These are phyloP conservation scores for Strigops habroptila DNA, from an alignment of 2,113 vertebrate species.

Conservation along the genomic window DNA sequence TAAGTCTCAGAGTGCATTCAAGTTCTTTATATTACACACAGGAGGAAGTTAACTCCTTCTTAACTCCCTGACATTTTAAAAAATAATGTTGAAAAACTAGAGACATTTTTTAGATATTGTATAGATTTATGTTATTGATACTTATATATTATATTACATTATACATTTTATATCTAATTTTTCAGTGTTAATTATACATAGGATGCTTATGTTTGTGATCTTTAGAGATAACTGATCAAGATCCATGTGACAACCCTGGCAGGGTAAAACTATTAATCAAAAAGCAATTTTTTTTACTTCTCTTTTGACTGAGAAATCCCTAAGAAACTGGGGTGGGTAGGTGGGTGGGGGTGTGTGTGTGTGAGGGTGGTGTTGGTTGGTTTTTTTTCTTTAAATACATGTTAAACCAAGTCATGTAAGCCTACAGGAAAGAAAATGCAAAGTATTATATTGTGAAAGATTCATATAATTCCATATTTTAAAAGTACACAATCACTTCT, in stretches of 20 bases:
- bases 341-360: too few relatives aligned
- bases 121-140: not conserved
- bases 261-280: not conserved
- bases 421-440: not conserved
- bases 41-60: not conserved
- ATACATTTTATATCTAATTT: not conserved
- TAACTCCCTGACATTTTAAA: not conserved
- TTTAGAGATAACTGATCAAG: not conserved
- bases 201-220: not conserved
- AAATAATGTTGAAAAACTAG: not conserved
- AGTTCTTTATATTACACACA: not conserved
- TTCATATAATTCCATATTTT: not conserved
- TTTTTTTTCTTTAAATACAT: not conserved
- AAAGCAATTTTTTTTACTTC: not conserved
- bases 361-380: not conserved
- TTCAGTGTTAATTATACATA: not conserved
- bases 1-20: not conserved
- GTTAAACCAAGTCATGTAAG: not conserved
- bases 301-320: not conserved
- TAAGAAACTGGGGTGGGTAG: not conserved
- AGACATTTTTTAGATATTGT: not conserved
- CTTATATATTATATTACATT: not conserved
- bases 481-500: not conserved
- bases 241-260: not conserved
- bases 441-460: not conserved